Conservation (phyloP, 2,797 vertebrate species). For the Crocidura indochinensis region DNA sequence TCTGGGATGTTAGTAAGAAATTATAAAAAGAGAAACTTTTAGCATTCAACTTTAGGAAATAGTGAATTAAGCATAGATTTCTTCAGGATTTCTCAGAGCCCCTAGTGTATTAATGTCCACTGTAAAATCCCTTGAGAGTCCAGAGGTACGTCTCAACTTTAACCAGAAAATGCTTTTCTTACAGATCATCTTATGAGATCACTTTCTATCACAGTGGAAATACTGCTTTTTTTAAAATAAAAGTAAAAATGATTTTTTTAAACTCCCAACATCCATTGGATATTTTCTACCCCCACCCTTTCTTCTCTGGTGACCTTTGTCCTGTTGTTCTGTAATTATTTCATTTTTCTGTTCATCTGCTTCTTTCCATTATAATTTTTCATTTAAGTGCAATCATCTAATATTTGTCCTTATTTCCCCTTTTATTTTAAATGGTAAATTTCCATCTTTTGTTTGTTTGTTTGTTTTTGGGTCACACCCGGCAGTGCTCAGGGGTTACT, state of each 20-base stretch:
- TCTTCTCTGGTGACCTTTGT: neutral
- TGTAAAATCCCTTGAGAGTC: neutral
- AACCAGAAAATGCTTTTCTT: slow-evolving; percentile 29
- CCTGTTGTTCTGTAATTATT: neutral
- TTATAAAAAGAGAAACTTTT: neutral
- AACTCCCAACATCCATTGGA: neutral
- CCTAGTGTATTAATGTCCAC: slow-evolving; percentile 24
- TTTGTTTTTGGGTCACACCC: no score
- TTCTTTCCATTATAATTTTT: neutral
- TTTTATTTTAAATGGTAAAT: neutral
- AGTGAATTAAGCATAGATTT: slow-evolving; percentile 39
- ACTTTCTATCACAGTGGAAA: slow-evolving; percentile 9
- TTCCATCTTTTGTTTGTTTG: neutral
- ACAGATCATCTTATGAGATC: neutral
- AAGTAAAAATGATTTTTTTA: neutral
- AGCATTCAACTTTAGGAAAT: slow-evolving; percentile 18
- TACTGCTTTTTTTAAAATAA: neutral
- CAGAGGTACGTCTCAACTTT: neutral
- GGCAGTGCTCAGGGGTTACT: no score
- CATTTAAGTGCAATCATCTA: neutral
- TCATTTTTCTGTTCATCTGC: neutral
- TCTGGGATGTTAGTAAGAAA: slow-evolving; percentile 34
- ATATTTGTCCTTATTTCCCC: neutral
- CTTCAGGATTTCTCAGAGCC: slow-evolving; percentile 22
- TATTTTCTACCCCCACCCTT: neutral